A percentile compares a stretch with the other conserved stretches of the same genome.
Evolutionary conservation across 2,888 invertebrate genomes (phyloP).

Genomic region (Griposia aprilina): DNA sequence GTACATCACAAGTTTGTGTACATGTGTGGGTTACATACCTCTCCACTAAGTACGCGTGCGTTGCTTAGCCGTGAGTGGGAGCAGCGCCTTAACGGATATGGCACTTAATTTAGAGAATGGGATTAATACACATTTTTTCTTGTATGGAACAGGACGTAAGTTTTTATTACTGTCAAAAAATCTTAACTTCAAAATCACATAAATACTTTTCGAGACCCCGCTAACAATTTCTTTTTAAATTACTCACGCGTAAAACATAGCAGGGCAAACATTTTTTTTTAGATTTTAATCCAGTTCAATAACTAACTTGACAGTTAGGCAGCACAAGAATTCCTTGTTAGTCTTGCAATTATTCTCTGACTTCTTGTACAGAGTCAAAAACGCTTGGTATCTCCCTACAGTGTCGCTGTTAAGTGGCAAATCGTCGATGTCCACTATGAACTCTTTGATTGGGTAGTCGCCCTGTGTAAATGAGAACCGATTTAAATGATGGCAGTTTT

Average conservation of each 20-base stretch:
- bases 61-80: no score
- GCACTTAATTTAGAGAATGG: neutral
- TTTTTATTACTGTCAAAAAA: slow-evolving; percentile 30
- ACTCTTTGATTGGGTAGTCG: slow-evolving; percentile 71
- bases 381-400: slow-evolving; percentile 74
- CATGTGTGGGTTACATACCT: no score
- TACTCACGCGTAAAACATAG: neutral
- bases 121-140: slow-evolving; percentile 1
- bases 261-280: neutral
- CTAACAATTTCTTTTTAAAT: neutral
- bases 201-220: neutral
- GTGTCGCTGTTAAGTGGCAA: slow-evolving; percentile 75
- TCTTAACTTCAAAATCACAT: neutral
- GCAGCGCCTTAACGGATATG: neutral
- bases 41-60: no score
- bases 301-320: slow-evolving; percentile 74
- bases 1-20: no score
- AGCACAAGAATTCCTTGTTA: slow-evolving; percentile 68
- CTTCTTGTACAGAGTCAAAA: slow-evolving; percentile 70
- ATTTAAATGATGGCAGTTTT: neutral
- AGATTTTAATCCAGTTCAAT: slow-evolving; percentile 68
- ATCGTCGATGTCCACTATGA: slow-evolving; percentile 71
- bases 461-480: slow-evolving; percentile 67
- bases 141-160: neutral
- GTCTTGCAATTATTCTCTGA: slow-evolving; percentile 69